Percentiles rank a stretch among this genome's conserved stretches.
These are phyloP conservation scores for Subanguina moxae DNA, from an alignment of 1,140 invertebrate genomes.

Conservation along the genomic window DNA sequence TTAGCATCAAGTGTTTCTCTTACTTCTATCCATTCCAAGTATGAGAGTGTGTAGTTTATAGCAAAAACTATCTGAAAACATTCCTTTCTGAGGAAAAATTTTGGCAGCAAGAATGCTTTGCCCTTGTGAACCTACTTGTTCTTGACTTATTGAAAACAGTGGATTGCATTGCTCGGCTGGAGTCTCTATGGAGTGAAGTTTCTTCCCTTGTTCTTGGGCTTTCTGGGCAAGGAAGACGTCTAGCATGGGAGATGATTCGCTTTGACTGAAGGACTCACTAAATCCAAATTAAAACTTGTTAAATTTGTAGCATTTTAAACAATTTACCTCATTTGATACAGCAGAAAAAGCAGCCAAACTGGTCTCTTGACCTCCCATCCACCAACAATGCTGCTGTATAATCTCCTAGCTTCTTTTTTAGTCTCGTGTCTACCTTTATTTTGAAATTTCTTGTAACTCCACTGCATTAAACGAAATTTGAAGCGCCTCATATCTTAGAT, in stretches of 20 bases:
- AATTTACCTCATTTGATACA: constrained; percentile 36
- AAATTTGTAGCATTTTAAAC: neutral
- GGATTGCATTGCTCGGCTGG: constrained; percentile 40
- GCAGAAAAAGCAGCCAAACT: constrained; percentile 40
- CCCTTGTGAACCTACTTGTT: constrained; percentile 21
- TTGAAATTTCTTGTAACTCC: neutral
- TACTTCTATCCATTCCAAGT: constrained; percentile 41
- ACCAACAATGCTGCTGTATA: constrained; percentile 9
- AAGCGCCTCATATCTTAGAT: constrained; percentile 10
- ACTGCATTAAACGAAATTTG: neutral
- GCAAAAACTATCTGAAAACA: constrained; percentile 35
- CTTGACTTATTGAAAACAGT: constrained; percentile 29
- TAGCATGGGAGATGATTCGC: constrained; percentile 30
- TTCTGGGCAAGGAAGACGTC: constrained; percentile 34
- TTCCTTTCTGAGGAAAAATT: neutral
- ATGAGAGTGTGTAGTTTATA: constrained; percentile 45
- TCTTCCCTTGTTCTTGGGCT: constrained; percentile 34
- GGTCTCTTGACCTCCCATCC: constrained; percentile 38
- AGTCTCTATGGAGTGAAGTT: constrained; percentile 41
- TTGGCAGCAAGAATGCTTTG: neutral
- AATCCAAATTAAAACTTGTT: too few species aligned
- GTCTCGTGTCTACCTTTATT: neutral
- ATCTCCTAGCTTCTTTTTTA: constrained; percentile 17
- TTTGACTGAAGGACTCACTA: neutral
- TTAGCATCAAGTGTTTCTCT: neutral